phyloP scores from a whole-genome alignment of 2,888 invertebrate genomes.

The Cetonia aurata region DNA sequence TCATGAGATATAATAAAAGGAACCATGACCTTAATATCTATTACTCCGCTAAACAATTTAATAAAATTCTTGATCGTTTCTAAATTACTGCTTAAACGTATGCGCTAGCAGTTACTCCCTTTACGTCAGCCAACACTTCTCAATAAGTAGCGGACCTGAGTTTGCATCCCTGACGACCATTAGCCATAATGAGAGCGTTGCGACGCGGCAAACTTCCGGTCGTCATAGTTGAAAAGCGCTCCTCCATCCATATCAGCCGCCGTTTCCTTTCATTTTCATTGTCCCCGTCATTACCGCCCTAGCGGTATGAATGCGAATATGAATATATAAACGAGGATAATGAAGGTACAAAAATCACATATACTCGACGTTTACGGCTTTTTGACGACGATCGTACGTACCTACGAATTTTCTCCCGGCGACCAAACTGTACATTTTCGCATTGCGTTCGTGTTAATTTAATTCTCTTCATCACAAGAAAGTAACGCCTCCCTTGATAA shows the following conservation, averaged over 20 bases:
- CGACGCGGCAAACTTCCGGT: slow-evolving; percentile 58
- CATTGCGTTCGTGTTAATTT: slow-evolving; percentile 41
- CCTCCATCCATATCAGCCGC: slow-evolving; percentile 58
- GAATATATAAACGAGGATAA: slow-evolving; percentile 45
- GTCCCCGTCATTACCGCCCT: slow-evolving; percentile 53
- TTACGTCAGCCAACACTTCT: slow-evolving; percentile 49
- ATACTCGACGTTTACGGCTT: slow-evolving; percentile 41
- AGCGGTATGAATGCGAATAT: slow-evolving; percentile 36
- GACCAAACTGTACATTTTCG: slow-evolving; percentile 19
- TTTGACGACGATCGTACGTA: slow-evolving; percentile 37
- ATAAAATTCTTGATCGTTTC: slow-evolving; percentile 32
- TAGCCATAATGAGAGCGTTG: slow-evolving; percentile 57
- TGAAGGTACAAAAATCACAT: slow-evolving; percentile 44
- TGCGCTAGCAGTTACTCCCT: slow-evolving; percentile 30
- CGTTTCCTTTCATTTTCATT: slow-evolving; percentile 58
- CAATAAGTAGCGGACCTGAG: slow-evolving; percentile 50
- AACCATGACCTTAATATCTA: slow-evolving; percentile 4
- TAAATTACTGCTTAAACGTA: slow-evolving; percentile 41
- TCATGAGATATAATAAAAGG: background rate
- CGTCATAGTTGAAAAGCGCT: slow-evolving; percentile 59
- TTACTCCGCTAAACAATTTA: slow-evolving; percentile 25
- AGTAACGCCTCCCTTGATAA: slow-evolving; percentile 29
- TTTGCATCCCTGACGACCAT: slow-evolving; percentile 53
- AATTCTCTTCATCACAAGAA: slow-evolving; percentile 33
- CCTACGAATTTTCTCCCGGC: slow-evolving; percentile 5